phyloP scores from a whole-genome alignment of 2,797 vertebrate genomes.

The Miichthys miiuy region DNA sequence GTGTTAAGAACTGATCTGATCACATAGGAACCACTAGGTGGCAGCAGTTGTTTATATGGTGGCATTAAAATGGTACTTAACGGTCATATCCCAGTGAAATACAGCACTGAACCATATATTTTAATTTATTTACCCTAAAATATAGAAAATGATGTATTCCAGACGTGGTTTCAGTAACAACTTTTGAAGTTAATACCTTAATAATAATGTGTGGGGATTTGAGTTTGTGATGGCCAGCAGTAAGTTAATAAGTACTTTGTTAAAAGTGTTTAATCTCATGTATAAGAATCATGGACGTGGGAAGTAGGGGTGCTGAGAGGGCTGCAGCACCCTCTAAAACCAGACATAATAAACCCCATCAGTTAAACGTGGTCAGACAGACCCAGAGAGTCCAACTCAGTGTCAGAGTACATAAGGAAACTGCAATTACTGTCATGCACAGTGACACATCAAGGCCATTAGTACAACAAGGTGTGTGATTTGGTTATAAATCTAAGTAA shows the following conservation, averaged over 20 bases:
- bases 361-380: no score
- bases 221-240: neutral
- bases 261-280: neutral
- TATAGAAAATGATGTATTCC: neutral
- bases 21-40: conserved; percentile 55
- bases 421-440: no score
- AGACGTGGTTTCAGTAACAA: neutral
- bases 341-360: no score
- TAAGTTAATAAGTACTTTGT: neutral
- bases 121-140: neutral
- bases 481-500: no score
- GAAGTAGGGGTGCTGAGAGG: no score
- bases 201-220: neutral
- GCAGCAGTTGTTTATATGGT: conserved; percentile 51
- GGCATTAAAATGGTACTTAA: neutral
- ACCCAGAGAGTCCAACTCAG: no score
- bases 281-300: neutral
- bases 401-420: no score
- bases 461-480: no score
- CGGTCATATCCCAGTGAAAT: neutral
- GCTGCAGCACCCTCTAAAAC: no score
- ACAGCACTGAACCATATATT: neutral
- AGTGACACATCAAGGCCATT: no score
- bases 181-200: neutral
- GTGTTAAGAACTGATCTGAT: neutral